A percentile compares a stretch with the other conserved stretches of the same genome.
Evolutionary conservation across 2,888 invertebrate genomes (phyloP).

Genomic region (Melinaea marsaeus): DNA sequence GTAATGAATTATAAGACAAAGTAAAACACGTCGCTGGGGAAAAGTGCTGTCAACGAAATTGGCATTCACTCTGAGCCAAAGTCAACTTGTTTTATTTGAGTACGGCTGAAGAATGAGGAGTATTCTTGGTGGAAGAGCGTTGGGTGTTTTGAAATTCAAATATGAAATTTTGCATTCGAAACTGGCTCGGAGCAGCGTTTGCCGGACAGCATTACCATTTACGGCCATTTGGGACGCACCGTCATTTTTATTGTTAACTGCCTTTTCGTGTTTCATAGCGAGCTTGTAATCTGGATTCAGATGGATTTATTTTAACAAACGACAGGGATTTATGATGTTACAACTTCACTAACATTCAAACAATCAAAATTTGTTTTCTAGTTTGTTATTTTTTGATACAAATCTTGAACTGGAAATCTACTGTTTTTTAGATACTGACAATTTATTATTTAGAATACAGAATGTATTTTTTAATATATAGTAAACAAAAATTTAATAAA

Average conservation of each 20-base stretch:
- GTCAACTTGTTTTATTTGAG: constrained; percentile 63
- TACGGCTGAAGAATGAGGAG: constrained; percentile 54
- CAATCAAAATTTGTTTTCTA: no score
- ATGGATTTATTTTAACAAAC: background rate
- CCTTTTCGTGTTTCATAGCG: constrained; percentile 12
- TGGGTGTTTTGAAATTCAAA: constrained; percentile 74
- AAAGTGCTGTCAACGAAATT: constrained; percentile 49
- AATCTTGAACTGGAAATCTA: no score
- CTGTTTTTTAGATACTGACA: no score
- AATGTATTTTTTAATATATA: no score
- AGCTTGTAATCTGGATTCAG: constrained; percentile 1
- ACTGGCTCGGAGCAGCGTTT: constrained; percentile 56
- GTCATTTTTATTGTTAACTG: constrained; percentile 32
- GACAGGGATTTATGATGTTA: no score
- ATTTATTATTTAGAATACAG: no score
- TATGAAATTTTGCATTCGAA: constrained; percentile 71
- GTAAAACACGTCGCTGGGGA: constrained; percentile 21
- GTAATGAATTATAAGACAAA: constrained; percentile 7
- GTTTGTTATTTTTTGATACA: no score
- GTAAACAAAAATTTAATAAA: no score
- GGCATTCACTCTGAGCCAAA: constrained; percentile 55
- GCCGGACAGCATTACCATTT: constrained; percentile 43
- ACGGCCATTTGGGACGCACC: constrained; percentile 23
- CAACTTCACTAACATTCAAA: no score
- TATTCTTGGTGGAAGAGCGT: constrained; percentile 50